Evolutionary conservation across 2,888 invertebrate species (phyloP), one percentile per base, ranked within the genome.

Genomic region (Tachina grossa): DNA sequence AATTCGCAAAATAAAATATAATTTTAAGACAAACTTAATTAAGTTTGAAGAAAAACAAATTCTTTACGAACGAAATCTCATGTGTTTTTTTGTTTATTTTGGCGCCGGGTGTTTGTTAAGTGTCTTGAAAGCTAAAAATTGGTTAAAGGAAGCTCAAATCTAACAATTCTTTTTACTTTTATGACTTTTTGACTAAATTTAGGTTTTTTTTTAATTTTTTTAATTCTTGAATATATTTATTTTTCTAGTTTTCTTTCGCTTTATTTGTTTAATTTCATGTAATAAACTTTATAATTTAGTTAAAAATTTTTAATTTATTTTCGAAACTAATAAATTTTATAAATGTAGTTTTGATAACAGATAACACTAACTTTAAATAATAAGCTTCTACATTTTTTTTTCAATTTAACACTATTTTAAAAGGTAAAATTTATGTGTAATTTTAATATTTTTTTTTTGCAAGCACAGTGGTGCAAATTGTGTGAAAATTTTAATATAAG

Each of bases 251-350:
- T 61, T 22, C 51, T 66, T 53, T 22, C 65, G 61, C 55, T 79
- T 80, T 66, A 77, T 72, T 81, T 65, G 19, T 61, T 68, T 51
- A 59, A 31, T 77, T 69, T 41, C 11, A 19, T 68, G 31, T 11
- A 45, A 63, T n/a, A 43, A 31, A 31, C 31, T 31, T 69, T 71
- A 45, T 43, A 49, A 74, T 61, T 76, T 75, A 31, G 10, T 71
- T 74, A 13, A 65, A 22, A 75, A 68, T 4, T 31, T 51, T 43
- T 14, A 14, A 4, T 72, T 19, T 57, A 19, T 22, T 61, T 71
- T 83, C 76, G 80, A 78, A 65, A 83, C 61, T 81, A 87, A 75
- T 83, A 61, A 66, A 57, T 69, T 65, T 72, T 31, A 22, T 72
- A 63, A 84, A 45, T 81, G 84, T 84, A 84, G 80, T 80, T 69